phyloP scores from a whole-genome alignment of 1,140 invertebrate genomes.

The Drosophila insularis region DNA sequence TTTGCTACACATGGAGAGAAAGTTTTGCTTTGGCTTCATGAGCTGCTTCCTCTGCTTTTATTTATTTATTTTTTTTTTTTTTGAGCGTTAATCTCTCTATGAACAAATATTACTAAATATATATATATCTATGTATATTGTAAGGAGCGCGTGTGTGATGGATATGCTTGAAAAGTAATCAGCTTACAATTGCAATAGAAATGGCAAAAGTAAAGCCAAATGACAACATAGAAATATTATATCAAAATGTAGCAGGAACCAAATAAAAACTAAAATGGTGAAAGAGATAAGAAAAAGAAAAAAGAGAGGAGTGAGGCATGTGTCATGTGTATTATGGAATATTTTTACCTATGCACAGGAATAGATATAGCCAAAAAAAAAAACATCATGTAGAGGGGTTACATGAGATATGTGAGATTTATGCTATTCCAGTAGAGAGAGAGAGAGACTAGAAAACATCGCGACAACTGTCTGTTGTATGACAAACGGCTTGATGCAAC shows the following conservation, averaged over 20 bases:
- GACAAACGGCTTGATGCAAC: slow-evolving; percentile 57
- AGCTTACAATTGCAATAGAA: slow-evolving; percentile 43
- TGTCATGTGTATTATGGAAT: slow-evolving; percentile 3
- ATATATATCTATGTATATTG: too few species aligned
- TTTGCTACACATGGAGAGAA: not conserved
- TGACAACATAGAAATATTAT: slow-evolving; percentile 19
- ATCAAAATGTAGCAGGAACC: slow-evolving; percentile 18
- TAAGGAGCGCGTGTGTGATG: slow-evolving; percentile 7
- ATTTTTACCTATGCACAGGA: slow-evolving; percentile 4
- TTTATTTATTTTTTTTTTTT: not conserved
- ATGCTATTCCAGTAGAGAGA: slow-evolving; percentile 29
- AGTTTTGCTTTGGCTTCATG: slow-evolving; percentile 1
- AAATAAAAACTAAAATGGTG: slow-evolving; percentile 3
- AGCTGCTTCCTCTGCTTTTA: not conserved
- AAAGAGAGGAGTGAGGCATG: not conserved
- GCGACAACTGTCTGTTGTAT: slow-evolving; percentile 31
- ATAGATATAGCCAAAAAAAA: not conserved
- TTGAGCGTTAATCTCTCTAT: slow-evolving; percentile 40
- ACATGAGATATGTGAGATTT: slow-evolving; percentile 35
- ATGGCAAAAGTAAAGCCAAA: slow-evolving; percentile 17
- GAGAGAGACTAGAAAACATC: not conserved
- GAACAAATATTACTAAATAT: slow-evolving; percentile 17
- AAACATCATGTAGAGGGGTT: slow-evolving; percentile 12
- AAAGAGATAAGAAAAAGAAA: not conserved
- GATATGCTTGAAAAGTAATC: slow-evolving; percentile 46